Evolutionary conservation across 2,797 vertebrate genomes (phyloP), one percentile per base, ranked within the genome.

Genomic region (Moxostoma hubbsi): DNA sequence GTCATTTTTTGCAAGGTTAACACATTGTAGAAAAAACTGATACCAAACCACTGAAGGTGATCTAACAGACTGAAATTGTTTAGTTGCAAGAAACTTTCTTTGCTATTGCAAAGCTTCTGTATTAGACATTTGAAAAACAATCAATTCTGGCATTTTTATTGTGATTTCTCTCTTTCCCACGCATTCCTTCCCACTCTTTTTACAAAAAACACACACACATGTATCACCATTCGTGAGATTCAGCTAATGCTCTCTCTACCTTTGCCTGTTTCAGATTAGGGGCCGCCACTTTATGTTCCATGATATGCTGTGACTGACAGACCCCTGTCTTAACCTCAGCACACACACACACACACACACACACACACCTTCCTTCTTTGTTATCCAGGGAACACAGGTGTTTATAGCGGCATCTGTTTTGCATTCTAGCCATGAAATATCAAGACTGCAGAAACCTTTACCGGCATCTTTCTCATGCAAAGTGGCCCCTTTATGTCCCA

Each of bases 401-500:
- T 94, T 94, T 93, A 91, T 88, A 87, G 86, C 88, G 54, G 85
- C 92, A 92, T 93, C 90, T 93, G 93, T 89, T 93, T 90, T 86
- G 86, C 81, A 85, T 93, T 87, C 49, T 24, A 75, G 73, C 85
- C 69, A 84, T 47, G 79, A 73, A 78, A 59, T 81, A 89, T 86
- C 87, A 80, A 80, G 83, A 68, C 88, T 86, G 81, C 43, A 3
- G 58, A 85, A 85, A 82, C 58, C 79, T 83, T 47, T 63, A 24
- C 79, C 43, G 77, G 36, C 86, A 87, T 87, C 87, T 79, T 86
- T 85, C 87, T 85, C 81, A 85, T 81, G 62, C 58, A 55, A 73
- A 73, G 50, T 49, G 51, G 59, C 68, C 62, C 80, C 62, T 76
- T 62, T 12, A 51, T 36, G 8, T 74, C 76, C 51, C 9, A 59